Base-by-base conservation (phyloP, 2,113 vertebrate genomes). In the Phrynocephalus versicolor region DNA sequence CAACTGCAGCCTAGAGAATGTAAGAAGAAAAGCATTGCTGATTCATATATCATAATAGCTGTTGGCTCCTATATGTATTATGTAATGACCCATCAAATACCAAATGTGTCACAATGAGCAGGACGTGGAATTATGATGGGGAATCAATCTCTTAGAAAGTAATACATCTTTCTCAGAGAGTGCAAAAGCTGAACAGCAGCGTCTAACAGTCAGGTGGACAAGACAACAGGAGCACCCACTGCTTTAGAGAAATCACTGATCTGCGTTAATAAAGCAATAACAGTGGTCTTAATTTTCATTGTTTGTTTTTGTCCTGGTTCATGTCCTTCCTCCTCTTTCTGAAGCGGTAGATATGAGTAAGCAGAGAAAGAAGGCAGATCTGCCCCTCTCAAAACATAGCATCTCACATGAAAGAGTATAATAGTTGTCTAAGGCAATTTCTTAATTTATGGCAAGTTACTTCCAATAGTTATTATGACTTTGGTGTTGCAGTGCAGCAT, bases 251-350 rank as follows among this genome's bases (percentile, higher is more conserved):
- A 83, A 81, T 84, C 87, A 81, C 87, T 86, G 80, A 79, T 93
- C 85, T 55, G 82, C 58, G 79, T 89, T 91, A 89, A 95, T 94
- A 94, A 95, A 95, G 94, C 94, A 94, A 95, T 95, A 95, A 94
- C 81, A 93, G 93, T 91, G 91, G 89, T 94, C 86, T 92, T 55
- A 90, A 70, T 18, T 73, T 85, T 93, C 93, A 83, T 93, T 64
- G 65, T 93, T 94, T 87, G 92, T 94, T 85, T 79, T 77, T 80
- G 14, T 12, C 58, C 91, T 87, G 91, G 91, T 85, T 72, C 14
- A 69, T 86, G 25, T 79, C 60, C 45, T 89, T 82, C 7, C 30
- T 58, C 30, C 57, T 87, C 1, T 81, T 18, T 74, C 0, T 64
- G 35, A 39, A 74, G 84, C 55, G 84, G 73, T 79, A 25, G 3